Base-by-base conservation (phyloP, 2,888 invertebrate genomes). In the Criorhina ranunculi region DNA sequence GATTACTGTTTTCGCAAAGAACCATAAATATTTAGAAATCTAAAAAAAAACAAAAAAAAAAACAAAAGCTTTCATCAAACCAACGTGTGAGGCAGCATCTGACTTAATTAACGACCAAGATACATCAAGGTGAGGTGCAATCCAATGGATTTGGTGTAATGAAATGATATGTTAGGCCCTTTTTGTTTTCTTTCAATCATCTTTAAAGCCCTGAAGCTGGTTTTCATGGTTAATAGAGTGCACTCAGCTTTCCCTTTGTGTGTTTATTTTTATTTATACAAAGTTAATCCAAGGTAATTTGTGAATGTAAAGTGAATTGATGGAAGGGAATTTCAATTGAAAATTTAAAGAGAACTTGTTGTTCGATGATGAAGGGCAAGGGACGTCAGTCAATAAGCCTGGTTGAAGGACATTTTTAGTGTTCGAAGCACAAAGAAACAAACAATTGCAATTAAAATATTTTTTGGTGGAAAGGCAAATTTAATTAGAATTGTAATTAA, bases 71-170 rank as follows among this genome's bases (percentile, higher is more conserved):
- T 55, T 9, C 29, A 53, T 0, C 15, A 1, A 8, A 15, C n/a
- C n/a, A n/a, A n/a, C n/a, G n/a, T n/a, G 44, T 17, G 4, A n/a
- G 9, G 44, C 31, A 33, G 19, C 24, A 3, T 46, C 46, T 62
- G n/a, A 46, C 46, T 46, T 46, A 62, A 57, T 55, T 44, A 12
- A 33, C 53, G 4, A 4, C 24, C 24, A n/a, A n/a, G 24, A 12
- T 17, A 29, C 24, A 33, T 15, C 44, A 70, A 70, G 69, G 69
- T 70, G 69, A 70, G 69, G 57, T 44, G 24, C 46, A 24, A 46
- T 44, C 42, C 42, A 31, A 42, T 8, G 12, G 29, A 12, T 37
- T 17, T 44, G 60, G 9, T 55, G 55, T 55, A 53, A 51, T 51
- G 8, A 2, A 29, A 3, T 53, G 12, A 31, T n/a, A 7, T 17